phyloP scores from a whole-genome alignment of 2,797 vertebrate species.

The Dromococcyx pavoninus region DNA sequence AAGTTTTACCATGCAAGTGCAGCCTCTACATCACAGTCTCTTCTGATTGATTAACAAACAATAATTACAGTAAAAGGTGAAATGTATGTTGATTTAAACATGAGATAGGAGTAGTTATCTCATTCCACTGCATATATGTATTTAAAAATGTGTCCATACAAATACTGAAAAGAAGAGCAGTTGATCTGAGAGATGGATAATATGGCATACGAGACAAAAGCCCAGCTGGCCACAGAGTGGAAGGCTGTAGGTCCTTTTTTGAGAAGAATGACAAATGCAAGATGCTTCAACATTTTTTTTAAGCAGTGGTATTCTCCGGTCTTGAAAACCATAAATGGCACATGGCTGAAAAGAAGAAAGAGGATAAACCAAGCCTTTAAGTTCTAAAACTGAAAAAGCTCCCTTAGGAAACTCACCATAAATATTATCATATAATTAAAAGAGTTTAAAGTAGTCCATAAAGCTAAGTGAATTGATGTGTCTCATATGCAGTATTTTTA shows the following conservation, averaged over 20 bases:
- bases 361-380: neutral
- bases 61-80: neutral
- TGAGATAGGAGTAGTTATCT: neutral
- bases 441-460: conserved; percentile 67
- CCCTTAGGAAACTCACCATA: conserved; percentile 50
- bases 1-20: neutral
- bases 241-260: neutral
- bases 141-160: neutral
- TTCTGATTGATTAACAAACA: neutral
- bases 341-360: neutral
- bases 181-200: neutral
- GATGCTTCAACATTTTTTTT: neutral
- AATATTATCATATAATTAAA: conserved; percentile 71
- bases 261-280: neutral
- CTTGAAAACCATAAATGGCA: conserved; percentile 4
- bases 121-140: neutral
- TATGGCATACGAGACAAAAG: neutral
- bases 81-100: neutral
- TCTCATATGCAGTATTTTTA: conserved; percentile 72
- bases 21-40: neutral
- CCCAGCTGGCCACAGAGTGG: neutral
- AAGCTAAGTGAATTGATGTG: conserved; percentile 66
- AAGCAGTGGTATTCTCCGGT: neutral
- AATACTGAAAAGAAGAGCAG: neutral
- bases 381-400: conserved; percentile 54